A percentile compares a stretch with the other conserved stretches of the same genome.
Evolutionary conservation across 2,113 vertebrate species (phyloP).

Genomic region (Esox niger): DNA sequence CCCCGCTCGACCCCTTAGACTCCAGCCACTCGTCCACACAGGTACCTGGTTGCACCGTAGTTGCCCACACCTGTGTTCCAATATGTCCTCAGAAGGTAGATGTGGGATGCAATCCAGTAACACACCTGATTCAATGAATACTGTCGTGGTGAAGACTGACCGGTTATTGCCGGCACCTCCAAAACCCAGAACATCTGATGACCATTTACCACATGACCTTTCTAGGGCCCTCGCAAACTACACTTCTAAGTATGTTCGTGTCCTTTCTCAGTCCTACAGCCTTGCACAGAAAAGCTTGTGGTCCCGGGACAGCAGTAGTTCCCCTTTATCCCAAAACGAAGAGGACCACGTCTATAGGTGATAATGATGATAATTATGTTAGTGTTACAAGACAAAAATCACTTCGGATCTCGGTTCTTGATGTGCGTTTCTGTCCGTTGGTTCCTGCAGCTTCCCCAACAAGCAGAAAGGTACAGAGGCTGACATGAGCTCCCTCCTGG

Average conservation of each 20-base stretch:
- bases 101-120: too few relatives aligned
- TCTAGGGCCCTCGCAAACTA: not conserved
- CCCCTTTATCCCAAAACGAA: conserved; percentile 67
- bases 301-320: conserved; percentile 71
- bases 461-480: conserved; percentile 87
- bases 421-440: conserved; percentile 5
- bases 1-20: conserved; percentile 72
- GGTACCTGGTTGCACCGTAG: not conserved
- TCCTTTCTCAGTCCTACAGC: conserved; percentile 53
- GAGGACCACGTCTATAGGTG: conserved; percentile 97
- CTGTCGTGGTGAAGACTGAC: too few relatives aligned
- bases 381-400: not conserved
- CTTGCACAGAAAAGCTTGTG: conserved; percentile 71
- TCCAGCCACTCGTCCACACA: conserved; percentile 47
- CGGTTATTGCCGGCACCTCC: too few relatives aligned
- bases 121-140: too few relatives aligned
- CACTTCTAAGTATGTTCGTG: conserved; percentile 26
- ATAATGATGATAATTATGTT: too few relatives aligned
- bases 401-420: not conserved
- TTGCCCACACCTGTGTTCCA: too few relatives aligned
- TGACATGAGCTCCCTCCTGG: conserved; percentile 82
- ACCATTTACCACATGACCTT: too few relatives aligned
- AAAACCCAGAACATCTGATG: too few relatives aligned
- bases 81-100: too few relatives aligned
- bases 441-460: conserved; percentile 82